These are phyloP conservation scores for Zapornia atra DNA, from an alignment of 2,113 vertebrate genomes.

Conservation along the genomic window DNA sequence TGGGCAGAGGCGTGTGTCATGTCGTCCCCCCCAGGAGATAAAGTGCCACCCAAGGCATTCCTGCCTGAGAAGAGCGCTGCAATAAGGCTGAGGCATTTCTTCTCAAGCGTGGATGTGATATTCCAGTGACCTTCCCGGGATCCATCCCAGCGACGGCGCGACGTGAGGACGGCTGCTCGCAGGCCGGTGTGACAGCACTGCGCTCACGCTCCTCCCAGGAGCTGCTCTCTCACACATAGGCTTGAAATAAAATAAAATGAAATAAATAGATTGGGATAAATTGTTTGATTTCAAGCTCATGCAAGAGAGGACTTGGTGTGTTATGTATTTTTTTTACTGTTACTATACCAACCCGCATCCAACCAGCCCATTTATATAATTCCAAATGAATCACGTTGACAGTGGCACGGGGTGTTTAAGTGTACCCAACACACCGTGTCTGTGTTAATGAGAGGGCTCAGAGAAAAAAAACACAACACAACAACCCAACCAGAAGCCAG, in stretches of 20 bases:
- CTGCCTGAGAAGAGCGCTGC: background rate
- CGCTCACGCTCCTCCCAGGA: background rate
- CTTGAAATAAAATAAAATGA: background rate
- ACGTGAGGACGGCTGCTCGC: fast-evolving
- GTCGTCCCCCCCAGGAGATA: background rate
- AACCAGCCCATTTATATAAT: slow-evolving; percentile 1
- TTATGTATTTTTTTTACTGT: background rate
- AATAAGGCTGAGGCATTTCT: background rate
- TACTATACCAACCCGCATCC: slow-evolving; percentile 47
- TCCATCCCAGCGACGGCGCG: background rate
- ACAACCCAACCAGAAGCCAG: background rate
- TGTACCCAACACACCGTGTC: background rate
- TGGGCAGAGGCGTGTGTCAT: background rate
- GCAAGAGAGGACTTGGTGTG: background rate
- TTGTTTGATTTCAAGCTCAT: background rate
- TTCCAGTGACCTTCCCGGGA: slow-evolving; percentile 8
- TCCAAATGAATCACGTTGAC: slow-evolving; percentile 13
- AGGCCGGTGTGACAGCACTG: background rate
- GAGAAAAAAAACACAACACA: background rate
- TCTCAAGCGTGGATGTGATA: background rate
- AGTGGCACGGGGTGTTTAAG: background rate
- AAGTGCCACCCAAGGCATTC: background rate
- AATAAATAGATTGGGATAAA: background rate
- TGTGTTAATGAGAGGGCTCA: background rate
- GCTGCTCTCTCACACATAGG: background rate